Base-by-base conservation (phyloP, 2,113 vertebrate species). In the Hystrix brachyura region DNA sequence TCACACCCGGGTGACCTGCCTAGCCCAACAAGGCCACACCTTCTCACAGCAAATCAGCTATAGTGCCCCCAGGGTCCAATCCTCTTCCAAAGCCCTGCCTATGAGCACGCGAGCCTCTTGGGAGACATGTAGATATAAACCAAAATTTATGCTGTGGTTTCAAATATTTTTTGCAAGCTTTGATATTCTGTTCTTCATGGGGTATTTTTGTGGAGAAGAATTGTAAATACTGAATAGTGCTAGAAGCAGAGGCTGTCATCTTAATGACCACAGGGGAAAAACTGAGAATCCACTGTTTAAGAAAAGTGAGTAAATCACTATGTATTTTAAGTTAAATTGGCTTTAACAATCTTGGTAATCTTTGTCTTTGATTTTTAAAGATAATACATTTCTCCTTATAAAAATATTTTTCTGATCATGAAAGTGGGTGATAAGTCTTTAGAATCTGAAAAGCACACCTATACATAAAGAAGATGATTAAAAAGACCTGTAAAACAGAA, bases 321-420 rank as follows among this genome's bases (percentile, higher is more conserved):
- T 13, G 7, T 25, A 59, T n/a, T 59, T 83, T n/a, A 57, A 95
- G 48, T 60, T 32, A 87, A 94, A 85, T 0, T 85, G 82, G 18
- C 38, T 46, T 82, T 46, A 88, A 55, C 17, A 38, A 32, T 60
- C 29, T 53, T 83, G 74, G 9, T 48, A 23, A 19, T 34, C 29
- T 62, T 71, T 79, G 46, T 67, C 60, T 29, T 82, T 90, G 53
- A 81, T 69, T 81, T 81, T 94, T 69, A 78, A 90, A 91, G 65
- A 79, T 15, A 71, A 80, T 53, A 12, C 6, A n/a, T 67, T 82
- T 80, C 21, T 65, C 67, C 79, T 87, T 48, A 82, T 29, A 59
- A 81, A 83, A 65, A 53, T 57, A 21, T 64, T 51, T 79, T 81
- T 72, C 29, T 93, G 43, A 55, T 76, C 29, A 90, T 38, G 88